phyloP scores from a whole-genome alignment of 2,113 vertebrate species.

The Nansenia antarctica region DNA sequence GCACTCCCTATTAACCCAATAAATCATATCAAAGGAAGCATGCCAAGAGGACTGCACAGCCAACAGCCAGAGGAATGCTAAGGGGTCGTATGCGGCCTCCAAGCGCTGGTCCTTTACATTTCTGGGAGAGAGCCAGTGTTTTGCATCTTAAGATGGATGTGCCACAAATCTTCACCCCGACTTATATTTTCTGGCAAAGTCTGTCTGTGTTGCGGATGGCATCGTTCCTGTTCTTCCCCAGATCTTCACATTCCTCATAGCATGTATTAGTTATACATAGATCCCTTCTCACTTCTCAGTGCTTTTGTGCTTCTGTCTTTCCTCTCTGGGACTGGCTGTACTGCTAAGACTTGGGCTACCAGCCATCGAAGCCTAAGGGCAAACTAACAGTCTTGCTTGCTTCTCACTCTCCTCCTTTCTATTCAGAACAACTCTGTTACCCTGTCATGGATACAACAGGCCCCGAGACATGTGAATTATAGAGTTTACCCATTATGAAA shows the following conservation, averaged over 20 bases:
- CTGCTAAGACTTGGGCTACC: not conserved
- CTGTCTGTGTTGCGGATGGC: not conserved
- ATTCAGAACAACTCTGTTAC: not conserved
- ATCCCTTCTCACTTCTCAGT: too few species aligned
- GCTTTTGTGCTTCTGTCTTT: too few species aligned
- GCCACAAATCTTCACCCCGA: not conserved
- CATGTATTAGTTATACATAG: too few species aligned
- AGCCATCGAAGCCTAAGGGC: not conserved
- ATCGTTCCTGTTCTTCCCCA: not conserved
- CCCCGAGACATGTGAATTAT: conserved; percentile 2
- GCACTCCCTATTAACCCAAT: not conserved
- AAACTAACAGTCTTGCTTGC: not conserved
- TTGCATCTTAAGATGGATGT: not conserved
- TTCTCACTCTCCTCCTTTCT: not conserved
- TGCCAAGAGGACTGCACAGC: not conserved
- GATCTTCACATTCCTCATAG: not conserved
- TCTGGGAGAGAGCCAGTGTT: not conserved
- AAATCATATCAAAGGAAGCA: not conserved
- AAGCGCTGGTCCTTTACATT: not conserved
- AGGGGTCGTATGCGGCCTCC: not conserved
- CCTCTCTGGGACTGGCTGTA: not conserved
- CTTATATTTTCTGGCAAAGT: not conserved
- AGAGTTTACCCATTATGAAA: not conserved
- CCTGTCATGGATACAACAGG: not conserved
- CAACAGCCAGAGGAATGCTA: not conserved